Conservation (phyloP, 2,888 invertebrate species). For the Cataglyphis altisquamis region DNA sequence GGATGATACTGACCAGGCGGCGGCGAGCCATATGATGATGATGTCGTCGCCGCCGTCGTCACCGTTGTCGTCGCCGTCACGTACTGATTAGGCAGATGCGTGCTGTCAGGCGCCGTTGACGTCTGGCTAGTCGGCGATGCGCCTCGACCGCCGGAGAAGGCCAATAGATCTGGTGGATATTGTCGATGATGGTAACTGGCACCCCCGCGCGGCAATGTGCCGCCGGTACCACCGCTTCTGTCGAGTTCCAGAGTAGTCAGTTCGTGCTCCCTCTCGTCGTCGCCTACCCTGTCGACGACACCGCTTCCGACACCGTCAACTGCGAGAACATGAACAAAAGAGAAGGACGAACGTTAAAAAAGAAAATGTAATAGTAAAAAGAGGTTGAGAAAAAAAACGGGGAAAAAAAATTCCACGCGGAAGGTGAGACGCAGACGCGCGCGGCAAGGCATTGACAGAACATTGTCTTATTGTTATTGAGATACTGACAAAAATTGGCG, state of each 20-base stretch:
- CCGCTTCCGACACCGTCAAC: constrained; percentile 88
- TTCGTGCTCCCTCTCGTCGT: constrained; percentile 78
- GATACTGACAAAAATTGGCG: neutral
- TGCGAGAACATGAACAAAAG: constrained; percentile 80
- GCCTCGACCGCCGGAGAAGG: constrained; percentile 90
- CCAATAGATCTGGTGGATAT: constrained; percentile 93
- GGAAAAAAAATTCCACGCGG: constrained; percentile 23
- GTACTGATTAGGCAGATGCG: constrained; percentile 87
- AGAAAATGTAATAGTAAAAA: constrained; percentile 67
- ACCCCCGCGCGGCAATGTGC: constrained; percentile 69
- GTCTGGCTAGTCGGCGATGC: constrained; percentile 89
- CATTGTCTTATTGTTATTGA: neutral
- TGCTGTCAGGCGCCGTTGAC: constrained; percentile 92
- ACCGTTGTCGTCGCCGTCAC: constrained; percentile 87
- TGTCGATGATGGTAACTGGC: constrained; percentile 88
- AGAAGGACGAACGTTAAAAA: constrained; percentile 77
- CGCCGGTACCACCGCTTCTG: constrained; percentile 80
- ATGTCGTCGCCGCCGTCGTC: constrained; percentile 84
- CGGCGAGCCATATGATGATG: constrained; percentile 74
- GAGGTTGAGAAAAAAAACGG: constrained; percentile 37
- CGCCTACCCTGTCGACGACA: constrained; percentile 78
- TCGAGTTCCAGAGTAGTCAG: constrained; percentile 73
- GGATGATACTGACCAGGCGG: constrained; percentile 86
- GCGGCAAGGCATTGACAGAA: neutral
- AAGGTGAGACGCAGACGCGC: constrained; percentile 1